Base-by-base conservation (phyloP, 2,888 invertebrate species). In the Bombylius discolor region DNA sequence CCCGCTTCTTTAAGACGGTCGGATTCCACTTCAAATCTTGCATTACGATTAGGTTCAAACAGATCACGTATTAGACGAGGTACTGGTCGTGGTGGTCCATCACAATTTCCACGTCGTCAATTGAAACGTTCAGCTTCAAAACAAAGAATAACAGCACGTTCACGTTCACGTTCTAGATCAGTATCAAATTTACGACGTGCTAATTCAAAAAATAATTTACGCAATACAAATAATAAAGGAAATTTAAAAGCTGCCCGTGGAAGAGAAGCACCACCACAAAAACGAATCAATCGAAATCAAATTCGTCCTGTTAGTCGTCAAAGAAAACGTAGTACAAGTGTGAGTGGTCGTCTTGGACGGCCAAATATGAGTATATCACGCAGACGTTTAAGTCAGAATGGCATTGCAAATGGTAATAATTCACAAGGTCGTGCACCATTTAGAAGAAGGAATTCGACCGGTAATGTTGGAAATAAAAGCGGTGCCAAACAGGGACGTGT, bases 351-450 rank as follows among this genome's bases (percentile, higher is more conserved):
- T 11, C 47, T 61, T 4, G 59, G 58, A 44, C 48, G 49, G 3
- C 53, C 49, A 45, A 55, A 47, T 36, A 51, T 48, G 11, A 54
- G 31, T 47, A 34, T 11, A 11, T 11, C 39, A 42, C 7, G 11
- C 8, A 42, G 39, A 42, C 39, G 39, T 7, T 11, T 11, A 11
- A 42, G 36, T 36, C 51, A 52, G 33, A 64, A 61, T 52, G 63
- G 64, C 11, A 59, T 64, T 36, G 56, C 62, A 54, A 57, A 66
- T 5, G 65, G 56, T 5, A 52, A 68, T 42, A 65, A 70, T 3
- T 64, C 66, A 49, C 59, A 64, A 31, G 72, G 71, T 34, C 68
- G 70, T 36, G 64, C 71, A 36, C 39, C 39, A 11, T 65, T 65
- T 23, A 70, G 68, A 58, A 65, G 68, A 58, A 65, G 66, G 49